phyloP scores from a whole-genome alignment of 2,888 invertebrate genomes.

The Hemistola chrysoprasaria region DNA sequence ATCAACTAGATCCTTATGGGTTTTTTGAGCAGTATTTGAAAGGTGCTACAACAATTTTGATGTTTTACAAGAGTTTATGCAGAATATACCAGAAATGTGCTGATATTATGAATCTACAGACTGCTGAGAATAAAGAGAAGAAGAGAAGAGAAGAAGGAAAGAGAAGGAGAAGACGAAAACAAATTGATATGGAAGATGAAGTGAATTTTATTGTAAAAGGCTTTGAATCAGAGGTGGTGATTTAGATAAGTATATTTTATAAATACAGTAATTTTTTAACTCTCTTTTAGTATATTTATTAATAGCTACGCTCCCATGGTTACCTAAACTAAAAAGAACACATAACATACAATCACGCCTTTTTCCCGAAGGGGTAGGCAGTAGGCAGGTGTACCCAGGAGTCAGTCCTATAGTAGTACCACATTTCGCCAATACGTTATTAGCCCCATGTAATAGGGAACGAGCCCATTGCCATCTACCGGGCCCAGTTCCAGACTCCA shows the following conservation, averaged over 20 bases:
- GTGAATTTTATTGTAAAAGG: constrained; percentile 61
- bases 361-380: too few relatives aligned
- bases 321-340: too few relatives aligned
- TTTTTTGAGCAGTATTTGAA: constrained; percentile 79
- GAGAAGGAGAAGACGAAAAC: constrained; percentile 48
- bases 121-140: too few relatives aligned
- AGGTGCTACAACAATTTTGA: constrained; percentile 56
- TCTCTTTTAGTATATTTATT: too few relatives aligned
- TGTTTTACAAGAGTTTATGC: constrained; percentile 61
- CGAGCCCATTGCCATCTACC: too few relatives aligned
- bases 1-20: constrained; percentile 73
- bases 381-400: too few relatives aligned
- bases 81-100: constrained; percentile 44
- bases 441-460: too few relatives aligned
- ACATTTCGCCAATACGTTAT: too few relatives aligned
- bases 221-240: constrained; percentile 68
- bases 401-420: too few relatives aligned
- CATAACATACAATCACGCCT: too few relatives aligned
- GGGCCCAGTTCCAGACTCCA: too few relatives aligned
- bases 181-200: constrained; percentile 35
- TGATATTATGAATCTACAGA: constrained; percentile 49
- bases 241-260: constrained; percentile 24
- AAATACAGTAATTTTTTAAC: neutral
- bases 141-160: constrained; percentile 41
- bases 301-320: too few relatives aligned